phyloP scores from a whole-genome alignment of 2,888 invertebrate genomes.

The Sisyra terminalis region DNA sequence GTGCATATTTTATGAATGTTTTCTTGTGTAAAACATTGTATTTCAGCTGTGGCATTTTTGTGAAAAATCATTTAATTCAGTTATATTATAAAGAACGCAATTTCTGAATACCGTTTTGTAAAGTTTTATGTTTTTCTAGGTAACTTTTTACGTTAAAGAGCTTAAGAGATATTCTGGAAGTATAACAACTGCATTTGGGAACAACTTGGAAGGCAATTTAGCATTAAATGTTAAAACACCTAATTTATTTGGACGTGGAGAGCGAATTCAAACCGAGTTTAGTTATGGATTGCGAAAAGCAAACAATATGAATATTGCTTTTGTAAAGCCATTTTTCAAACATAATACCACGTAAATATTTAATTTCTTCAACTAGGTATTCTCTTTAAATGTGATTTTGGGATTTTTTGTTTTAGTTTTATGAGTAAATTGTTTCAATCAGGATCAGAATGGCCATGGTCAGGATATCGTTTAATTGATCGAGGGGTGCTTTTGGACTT shows the following conservation, averaged over 20 bases:
- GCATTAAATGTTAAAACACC: conserved; percentile 59
- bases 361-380: neutral
- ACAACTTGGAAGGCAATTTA: conserved; percentile 71
- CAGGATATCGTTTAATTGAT: conserved; percentile 65
- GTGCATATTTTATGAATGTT: too few relatives aligned
- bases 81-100: conserved; percentile 9
- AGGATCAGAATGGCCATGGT: conserved; percentile 61
- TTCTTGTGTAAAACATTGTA: too few relatives aligned
- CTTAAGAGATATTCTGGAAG: conserved; percentile 67
- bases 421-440: conserved; percentile 59
- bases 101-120: neutral
- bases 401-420: conserved; percentile 33
- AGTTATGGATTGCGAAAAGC: conserved; percentile 71
- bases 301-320: conserved; percentile 61
- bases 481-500: conserved; percentile 64
- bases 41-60: conserved; percentile 3
- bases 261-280: conserved; percentile 65
- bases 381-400: neutral
- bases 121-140: conserved; percentile 27
- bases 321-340: conserved; percentile 60
- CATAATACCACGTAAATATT: neutral
- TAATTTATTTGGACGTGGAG: conserved; percentile 79
- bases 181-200: conserved; percentile 73
- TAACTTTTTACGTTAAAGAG: conserved; percentile 79
- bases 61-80: neutral